Conservation (phyloP, 2,113 vertebrate species). For the Elephas maximus region DNA sequence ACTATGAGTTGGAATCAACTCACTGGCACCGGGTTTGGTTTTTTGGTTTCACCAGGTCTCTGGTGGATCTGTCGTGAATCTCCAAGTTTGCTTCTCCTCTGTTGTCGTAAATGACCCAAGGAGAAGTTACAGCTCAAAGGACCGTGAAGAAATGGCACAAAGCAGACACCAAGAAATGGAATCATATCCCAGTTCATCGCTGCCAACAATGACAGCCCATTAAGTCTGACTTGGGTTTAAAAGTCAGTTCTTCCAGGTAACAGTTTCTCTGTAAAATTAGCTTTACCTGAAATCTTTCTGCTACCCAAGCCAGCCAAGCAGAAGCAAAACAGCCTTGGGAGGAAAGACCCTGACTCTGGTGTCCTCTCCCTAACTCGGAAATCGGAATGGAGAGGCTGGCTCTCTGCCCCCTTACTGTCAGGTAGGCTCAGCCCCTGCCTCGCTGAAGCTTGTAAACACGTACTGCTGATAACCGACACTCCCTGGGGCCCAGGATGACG, state of each 20-base stretch:
- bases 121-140: not conserved
- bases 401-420: not conserved
- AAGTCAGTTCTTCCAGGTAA: not conserved
- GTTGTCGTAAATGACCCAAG: not conserved
- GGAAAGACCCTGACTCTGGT: not conserved
- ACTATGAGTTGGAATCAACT: no score
- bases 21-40: no score
- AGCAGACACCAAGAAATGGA: not conserved
- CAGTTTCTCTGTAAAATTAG: not conserved
- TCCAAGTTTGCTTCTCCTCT: not conserved
- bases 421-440: not conserved
- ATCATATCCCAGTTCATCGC: not conserved
- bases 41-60: not conserved
- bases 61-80: not conserved
- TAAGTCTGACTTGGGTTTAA: not conserved
- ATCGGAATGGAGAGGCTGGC: not conserved
- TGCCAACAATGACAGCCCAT: not conserved
- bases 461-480: not conserved
- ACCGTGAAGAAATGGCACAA: not conserved
- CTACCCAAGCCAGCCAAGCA: not conserved
- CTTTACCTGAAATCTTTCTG: not conserved
- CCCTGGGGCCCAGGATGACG: constrained; percentile 1
- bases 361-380: not conserved
- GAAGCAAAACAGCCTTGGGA: not conserved
- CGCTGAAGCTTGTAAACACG: not conserved